A percentile compares a stretch with the other conserved stretches of the same genome.
Evolutionary conservation across 2,888 invertebrate genomes (phyloP).

Genomic region (Dryadula phaetusa): DNA sequence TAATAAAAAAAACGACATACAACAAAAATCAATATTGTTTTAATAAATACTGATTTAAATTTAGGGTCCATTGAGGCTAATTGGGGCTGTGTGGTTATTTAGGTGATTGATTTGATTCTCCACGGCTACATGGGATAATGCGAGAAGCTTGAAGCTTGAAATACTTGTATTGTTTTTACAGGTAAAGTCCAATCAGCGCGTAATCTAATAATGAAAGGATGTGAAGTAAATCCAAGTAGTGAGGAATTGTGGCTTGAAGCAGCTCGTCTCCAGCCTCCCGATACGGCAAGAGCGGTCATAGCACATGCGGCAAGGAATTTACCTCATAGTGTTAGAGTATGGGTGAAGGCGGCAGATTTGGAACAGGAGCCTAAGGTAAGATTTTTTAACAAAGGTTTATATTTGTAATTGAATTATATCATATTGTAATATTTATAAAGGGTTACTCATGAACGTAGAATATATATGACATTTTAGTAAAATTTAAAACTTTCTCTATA

Average conservation of each 20-base stretch:
- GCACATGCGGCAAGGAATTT: slow-evolving; percentile 98
- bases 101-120: slow-evolving; percentile 8
- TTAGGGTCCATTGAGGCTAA: no score
- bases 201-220: slow-evolving; percentile 99
- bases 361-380: slow-evolving; percentile 93
- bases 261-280: slow-evolving; percentile 95
- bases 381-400: no score
- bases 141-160: no score
- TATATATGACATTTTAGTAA: no score
- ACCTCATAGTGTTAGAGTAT: slow-evolving; percentile 97
- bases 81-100: no score
- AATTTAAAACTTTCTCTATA: no score
- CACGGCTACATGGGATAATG: background rate
- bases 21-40: no score
- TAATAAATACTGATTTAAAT: no score
- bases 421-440: no score
- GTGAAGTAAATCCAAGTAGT: slow-evolving; percentile 97
- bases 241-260: slow-evolving; percentile 99
- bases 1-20: no score
- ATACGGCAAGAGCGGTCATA: slow-evolving; percentile 97
- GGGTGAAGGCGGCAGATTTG: slow-evolving; percentile 99
- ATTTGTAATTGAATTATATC: no score
- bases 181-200: slow-evolving; percentile 96
- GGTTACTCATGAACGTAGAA: no score
- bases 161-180: slow-evolving; percentile 43